A percentile compares a stretch with the other conserved stretches of the same genome.
These are phyloP conservation scores for Oligia fasciuncula DNA, from an alignment of 2,888 invertebrate genomes.

Conservation along the genomic window DNA sequence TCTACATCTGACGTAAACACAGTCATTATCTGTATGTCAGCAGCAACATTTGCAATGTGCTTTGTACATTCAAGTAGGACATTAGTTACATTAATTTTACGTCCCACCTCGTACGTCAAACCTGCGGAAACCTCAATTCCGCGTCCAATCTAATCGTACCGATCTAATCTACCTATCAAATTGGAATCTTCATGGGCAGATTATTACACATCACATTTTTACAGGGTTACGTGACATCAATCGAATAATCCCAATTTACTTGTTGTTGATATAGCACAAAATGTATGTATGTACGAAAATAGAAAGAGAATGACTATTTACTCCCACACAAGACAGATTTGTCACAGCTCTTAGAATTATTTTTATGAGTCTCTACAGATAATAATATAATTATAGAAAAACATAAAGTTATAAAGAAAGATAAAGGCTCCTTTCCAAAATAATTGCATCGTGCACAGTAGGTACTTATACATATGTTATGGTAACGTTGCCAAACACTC, in stretches of 20 bases:
- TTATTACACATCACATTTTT: conserved; percentile 32
- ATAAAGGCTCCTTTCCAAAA: background rate
- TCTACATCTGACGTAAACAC: background rate
- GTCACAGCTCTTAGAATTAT: too few relatives aligned
- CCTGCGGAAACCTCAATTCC: conserved; percentile 11
- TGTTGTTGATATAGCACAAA: background rate
- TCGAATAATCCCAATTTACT: conserved; percentile 1
- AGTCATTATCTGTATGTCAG: background rate
- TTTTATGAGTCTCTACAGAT: background rate
- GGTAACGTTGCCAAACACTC: background rate
- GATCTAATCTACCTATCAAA: conserved; percentile 35
- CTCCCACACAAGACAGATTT: background rate
- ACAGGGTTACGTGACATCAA: conserved; percentile 17
- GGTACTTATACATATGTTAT: background rate
- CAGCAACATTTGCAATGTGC: background rate
- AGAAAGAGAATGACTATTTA: background rate
- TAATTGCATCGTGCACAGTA: background rate
- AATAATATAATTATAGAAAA: background rate
- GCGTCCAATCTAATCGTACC: conserved; percentile 13
- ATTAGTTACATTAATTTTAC: background rate
- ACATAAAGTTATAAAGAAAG: background rate
- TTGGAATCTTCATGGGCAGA: conserved; percentile 37
- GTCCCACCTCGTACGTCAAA: background rate
- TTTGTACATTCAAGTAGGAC: background rate
- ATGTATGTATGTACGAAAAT: background rate